Percentiles rank a stretch among this genome's conserved stretches.
phyloP scores from a whole-genome alignment of 2,888 invertebrate species.

The Elmis aenea region DNA sequence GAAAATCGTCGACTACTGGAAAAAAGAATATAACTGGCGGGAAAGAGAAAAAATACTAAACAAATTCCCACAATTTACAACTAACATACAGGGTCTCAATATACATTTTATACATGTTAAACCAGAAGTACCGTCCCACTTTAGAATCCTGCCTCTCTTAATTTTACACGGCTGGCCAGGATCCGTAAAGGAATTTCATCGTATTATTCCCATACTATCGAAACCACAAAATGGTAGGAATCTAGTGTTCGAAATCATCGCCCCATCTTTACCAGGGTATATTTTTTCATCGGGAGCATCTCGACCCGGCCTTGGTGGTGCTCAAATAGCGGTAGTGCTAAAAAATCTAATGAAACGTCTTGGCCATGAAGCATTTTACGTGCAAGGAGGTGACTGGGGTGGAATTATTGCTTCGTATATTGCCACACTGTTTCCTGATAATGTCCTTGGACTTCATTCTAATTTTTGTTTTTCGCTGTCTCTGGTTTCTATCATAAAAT shows the following conservation, averaged over 20 bases:
- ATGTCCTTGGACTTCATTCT: conserved; percentile 51
- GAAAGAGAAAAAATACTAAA: conserved; percentile 59
- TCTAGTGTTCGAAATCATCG: conserved; percentile 63
- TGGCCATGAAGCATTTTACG: conserved; percentile 59
- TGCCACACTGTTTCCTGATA: conserved; percentile 58
- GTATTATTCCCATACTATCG: conserved; percentile 62
- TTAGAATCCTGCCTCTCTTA: conserved; percentile 58
- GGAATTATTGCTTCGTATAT: conserved; percentile 56
- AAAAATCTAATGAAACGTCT: conserved; percentile 66
- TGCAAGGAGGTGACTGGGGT: conserved; percentile 83
- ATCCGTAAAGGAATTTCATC: conserved; percentile 76
- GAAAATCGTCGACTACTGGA: conserved; percentile 73
- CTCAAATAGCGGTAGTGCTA: conserved; percentile 56
- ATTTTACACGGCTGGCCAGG: conserved; percentile 89
- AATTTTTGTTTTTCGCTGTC: conserved; percentile 25
- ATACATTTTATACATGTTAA: conserved; percentile 67
- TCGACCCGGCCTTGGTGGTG: conserved; percentile 56
- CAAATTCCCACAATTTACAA: conserved; percentile 62
- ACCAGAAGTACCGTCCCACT: conserved; percentile 40
- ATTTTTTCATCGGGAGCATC: conserved; percentile 52
- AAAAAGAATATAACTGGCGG: conserved; percentile 61
- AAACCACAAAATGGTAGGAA: conserved; percentile 50
- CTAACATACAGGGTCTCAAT: conserved; percentile 65
- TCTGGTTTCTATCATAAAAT: conserved; percentile 14
- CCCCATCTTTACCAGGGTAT: conserved; percentile 52